Percentiles rank a stretch among this genome's conserved stretches.
phyloP scores from a whole-genome alignment of 2,888 invertebrate genomes.

The Nycteola revayana region DNA sequence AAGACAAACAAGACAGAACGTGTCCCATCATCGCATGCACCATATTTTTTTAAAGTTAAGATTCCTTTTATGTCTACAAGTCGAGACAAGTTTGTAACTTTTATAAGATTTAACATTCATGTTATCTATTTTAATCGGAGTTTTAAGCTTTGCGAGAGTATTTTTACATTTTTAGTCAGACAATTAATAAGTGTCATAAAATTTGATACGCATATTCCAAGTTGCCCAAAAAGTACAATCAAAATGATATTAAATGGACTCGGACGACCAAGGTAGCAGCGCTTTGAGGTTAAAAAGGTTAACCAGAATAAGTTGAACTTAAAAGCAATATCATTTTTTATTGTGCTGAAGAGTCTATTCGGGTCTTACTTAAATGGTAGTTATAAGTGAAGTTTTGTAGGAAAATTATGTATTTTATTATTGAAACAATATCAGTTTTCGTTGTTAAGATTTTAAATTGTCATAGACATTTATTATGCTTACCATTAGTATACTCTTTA shows the following conservation, averaged over 20 bases:
- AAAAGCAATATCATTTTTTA: conserved; percentile 1
- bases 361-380: conserved; percentile 8
- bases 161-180: conserved; percentile 15
- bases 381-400: conserved; percentile 12
- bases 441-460: conserved; percentile 18
- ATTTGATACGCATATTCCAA: conserved; percentile 27
- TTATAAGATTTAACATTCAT: too few relatives aligned
- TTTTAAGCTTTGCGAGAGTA: too few relatives aligned
- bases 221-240: conserved; percentile 23
- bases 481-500: conserved; percentile 4
- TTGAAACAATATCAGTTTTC: conserved; percentile 31
- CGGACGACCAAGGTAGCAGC: conserved; percentile 25
- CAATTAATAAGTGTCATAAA: conserved; percentile 27
- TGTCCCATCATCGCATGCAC: too few relatives aligned
- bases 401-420: conserved; percentile 28
- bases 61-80: too few relatives aligned
- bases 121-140: too few relatives aligned
- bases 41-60: too few relatives aligned
- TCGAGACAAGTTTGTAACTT: too few relatives aligned
- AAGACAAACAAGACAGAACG: too few relatives aligned
- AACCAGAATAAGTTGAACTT: conserved; percentile 15
- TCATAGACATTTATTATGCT: conserved; percentile 8
- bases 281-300: conserved; percentile 32
- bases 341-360: conserved; percentile 7
- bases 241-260: conserved; percentile 33